These are phyloP conservation scores for Anoplopoma fimbria DNA, from an alignment of 2,113 vertebrate genomes.

Conservation along the genomic window DNA sequence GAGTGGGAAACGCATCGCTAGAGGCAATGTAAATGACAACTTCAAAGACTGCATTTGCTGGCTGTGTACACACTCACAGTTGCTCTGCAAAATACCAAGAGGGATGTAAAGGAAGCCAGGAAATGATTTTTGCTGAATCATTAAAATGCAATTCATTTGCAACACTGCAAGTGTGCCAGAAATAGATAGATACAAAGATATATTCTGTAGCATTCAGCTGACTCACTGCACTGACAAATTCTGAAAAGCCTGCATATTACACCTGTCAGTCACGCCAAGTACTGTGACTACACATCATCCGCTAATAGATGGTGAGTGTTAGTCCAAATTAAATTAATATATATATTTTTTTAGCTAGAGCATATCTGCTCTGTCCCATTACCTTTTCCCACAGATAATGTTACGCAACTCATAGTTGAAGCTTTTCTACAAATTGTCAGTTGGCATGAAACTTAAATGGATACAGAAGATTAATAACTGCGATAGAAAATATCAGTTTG, in stretches of 20 bases:
- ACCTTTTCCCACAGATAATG: not conserved
- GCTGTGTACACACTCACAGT: conserved; percentile 24
- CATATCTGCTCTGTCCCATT: not conserved
- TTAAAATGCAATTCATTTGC: conserved; percentile 55
- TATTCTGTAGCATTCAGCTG: conserved; percentile 25
- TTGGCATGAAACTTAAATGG: not conserved
- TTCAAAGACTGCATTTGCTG: conserved; percentile 20
- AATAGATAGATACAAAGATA: conserved; percentile 30
- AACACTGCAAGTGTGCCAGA: conserved; percentile 43
- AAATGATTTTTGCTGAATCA: conserved; percentile 58
- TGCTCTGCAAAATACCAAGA: conserved; percentile 34
- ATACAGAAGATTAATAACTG: not conserved
- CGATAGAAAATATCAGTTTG: not conserved
- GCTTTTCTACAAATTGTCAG: not conserved
- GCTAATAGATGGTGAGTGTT: not conserved
- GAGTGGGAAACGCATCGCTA: not conserved
- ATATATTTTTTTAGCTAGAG: not conserved
- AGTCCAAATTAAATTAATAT: not conserved
- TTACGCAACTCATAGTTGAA: not conserved
- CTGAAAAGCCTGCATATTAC: conserved; percentile 14
- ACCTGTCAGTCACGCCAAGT: conserved; percentile 12
- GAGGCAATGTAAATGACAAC: conserved; percentile 9
- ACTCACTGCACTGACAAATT: conserved; percentile 29
- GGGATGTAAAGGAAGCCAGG: conserved; percentile 35
- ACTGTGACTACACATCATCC: not conserved